These are phyloP conservation scores for Bursaphelenchus okinawaensis DNA, from an alignment of 2,888 invertebrate species.

Conservation along the genomic window DNA sequence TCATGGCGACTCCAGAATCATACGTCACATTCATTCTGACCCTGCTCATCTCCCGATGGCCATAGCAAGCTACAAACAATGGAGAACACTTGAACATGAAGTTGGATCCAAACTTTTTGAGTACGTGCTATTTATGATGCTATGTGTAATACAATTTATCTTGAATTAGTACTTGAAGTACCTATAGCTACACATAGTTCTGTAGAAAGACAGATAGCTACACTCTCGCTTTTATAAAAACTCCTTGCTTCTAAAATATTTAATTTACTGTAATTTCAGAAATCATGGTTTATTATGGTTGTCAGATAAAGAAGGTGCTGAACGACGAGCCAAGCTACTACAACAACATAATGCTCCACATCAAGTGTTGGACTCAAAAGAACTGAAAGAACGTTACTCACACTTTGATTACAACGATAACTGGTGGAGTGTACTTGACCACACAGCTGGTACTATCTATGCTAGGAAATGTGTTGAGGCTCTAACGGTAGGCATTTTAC, in stretches of 20 bases:
- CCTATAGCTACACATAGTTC: too few relatives aligned
- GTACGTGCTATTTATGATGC: constrained; percentile 1
- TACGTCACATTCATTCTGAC: constrained; percentile 48
- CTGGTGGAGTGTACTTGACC: constrained; percentile 26
- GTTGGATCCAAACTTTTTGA: constrained; percentile 21
- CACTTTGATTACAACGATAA: constrained; percentile 30
- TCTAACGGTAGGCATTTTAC: constrained; percentile 23
- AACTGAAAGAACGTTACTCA: constrained; percentile 25
- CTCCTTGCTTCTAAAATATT: too few relatives aligned
- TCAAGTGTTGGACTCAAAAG: constrained; percentile 21
- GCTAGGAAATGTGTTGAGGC: constrained; percentile 34
- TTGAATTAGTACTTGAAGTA: too few relatives aligned
- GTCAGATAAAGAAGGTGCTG: constrained; percentile 14
- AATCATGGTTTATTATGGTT: constrained; percentile 34
- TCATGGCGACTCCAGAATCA: constrained; percentile 52
- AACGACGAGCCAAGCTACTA: constrained; percentile 21
- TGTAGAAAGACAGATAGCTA: too few relatives aligned
- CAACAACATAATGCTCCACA: constrained; percentile 21
- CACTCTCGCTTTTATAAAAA: too few relatives aligned
- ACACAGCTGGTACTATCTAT: constrained; percentile 27
- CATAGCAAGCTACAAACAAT: constrained; percentile 25
- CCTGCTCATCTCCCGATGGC: constrained; percentile 38
- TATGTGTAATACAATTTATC: too few relatives aligned
- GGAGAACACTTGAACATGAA: constrained; percentile 20
- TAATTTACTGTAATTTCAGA: constrained; percentile 3